A percentile compares a stretch with the other conserved stretches of the same genome.
phyloP scores from a whole-genome alignment of 2,113 vertebrate genomes.

The Elachura formosa region DNA sequence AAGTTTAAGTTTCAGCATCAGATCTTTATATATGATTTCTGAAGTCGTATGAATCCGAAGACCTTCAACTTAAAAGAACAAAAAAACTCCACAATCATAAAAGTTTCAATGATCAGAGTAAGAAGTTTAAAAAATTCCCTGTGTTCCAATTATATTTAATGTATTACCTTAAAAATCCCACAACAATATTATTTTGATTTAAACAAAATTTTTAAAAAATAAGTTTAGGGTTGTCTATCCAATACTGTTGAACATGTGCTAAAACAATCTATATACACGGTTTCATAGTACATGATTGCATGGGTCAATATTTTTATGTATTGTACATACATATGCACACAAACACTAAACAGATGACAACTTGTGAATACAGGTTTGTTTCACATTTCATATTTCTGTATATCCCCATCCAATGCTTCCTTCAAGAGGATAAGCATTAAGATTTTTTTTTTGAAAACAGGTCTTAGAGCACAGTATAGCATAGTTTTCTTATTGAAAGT shows the following conservation, averaged over 20 bases:
- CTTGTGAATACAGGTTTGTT: not conserved
- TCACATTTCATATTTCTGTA: not conserved
- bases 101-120: not conserved
- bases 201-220: not conserved
- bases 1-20: not conserved
- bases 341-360: not conserved
- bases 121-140: not conserved
- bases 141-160: not conserved
- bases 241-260: not conserved
- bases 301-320: not conserved
- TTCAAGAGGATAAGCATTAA: not conserved
- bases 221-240: not conserved
- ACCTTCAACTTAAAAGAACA: not conserved
- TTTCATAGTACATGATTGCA: not conserved
- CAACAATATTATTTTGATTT: not conserved
- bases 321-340: not conserved
- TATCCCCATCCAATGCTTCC: not conserved
- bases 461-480: not conserved
- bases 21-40: not conserved
- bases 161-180: not conserved
- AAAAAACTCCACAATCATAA: not conserved
- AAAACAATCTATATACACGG: not conserved
- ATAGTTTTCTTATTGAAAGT: not conserved
- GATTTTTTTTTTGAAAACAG: not conserved
- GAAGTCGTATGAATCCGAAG: not conserved